Evolutionary conservation across 2,888 invertebrate genomes (phyloP).

Genomic region (Ochropacha duplaris): DNA sequence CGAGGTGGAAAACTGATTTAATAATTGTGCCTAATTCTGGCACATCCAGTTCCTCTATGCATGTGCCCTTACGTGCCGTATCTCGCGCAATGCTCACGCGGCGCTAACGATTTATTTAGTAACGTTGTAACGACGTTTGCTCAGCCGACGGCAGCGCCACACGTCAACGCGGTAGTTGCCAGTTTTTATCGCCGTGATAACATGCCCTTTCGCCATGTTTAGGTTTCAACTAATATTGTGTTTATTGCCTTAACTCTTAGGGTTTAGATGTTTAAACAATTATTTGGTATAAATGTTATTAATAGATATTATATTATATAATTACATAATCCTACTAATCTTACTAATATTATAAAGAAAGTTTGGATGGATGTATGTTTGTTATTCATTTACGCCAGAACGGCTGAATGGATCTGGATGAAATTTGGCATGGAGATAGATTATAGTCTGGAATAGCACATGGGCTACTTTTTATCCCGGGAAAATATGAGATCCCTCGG

Average conservation of each 20-base stretch:
- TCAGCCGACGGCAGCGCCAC: slow-evolving; percentile 54
- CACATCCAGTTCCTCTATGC: slow-evolving; percentile 47
- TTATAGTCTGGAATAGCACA: too few species aligned
- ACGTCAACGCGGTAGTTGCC: slow-evolving; percentile 56
- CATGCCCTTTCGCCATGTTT: slow-evolving; percentile 8
- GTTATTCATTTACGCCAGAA: too few species aligned
- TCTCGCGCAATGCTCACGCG: slow-evolving; percentile 67
- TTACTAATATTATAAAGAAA: too few species aligned
- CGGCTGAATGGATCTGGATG: too few species aligned
- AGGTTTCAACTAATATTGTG: slow-evolving; percentile 8
- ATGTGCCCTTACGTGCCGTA: slow-evolving; percentile 66
- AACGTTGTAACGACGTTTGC: slow-evolving; percentile 77
- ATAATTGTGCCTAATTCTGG: slow-evolving; percentile 20
- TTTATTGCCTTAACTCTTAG: neutral
- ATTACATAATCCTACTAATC: too few species aligned
- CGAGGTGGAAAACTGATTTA: neutral
- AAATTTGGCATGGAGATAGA: too few species aligned
- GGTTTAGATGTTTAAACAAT: neutral
- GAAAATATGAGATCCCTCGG: too few species aligned
- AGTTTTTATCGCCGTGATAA: slow-evolving; percentile 60
- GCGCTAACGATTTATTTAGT: slow-evolving; percentile 80
- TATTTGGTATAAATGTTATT: neutral
- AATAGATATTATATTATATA: too few species aligned
- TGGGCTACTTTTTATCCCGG: too few species aligned
- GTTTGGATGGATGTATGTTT: too few species aligned